Percentiles rank a stretch among this genome's conserved stretches.
Conservation (phyloP, 1,140 invertebrate genomes). For the Drosophila pectinifera region DNA sequence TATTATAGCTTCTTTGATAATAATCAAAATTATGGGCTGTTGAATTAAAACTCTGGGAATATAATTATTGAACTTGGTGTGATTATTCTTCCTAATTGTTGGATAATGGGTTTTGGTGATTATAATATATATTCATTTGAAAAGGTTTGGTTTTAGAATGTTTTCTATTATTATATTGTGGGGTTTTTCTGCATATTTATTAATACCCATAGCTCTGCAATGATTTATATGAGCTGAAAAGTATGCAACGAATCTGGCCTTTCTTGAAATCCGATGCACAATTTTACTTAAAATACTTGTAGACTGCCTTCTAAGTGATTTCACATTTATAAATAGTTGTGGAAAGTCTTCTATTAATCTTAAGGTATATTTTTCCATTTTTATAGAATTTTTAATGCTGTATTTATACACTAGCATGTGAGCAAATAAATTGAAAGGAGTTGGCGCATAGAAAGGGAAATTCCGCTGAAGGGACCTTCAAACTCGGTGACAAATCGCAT, state of each 20-base stretch:
- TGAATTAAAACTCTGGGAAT: neutral
- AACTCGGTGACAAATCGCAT: slow-evolving; percentile 36
- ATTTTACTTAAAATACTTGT: neutral
- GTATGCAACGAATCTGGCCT: neutral
- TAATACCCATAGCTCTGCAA: too few species aligned
- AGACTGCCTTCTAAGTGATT: neutral
- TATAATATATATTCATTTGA: too few species aligned
- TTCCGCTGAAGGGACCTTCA: slow-evolving; percentile 27
- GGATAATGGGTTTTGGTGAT: neutral
- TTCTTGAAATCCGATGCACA: neutral
- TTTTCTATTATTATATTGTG: too few species aligned
- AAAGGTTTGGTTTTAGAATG: too few species aligned
- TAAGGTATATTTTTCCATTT: neutral
- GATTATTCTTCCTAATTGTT: neutral
- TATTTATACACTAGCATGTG: neutral
- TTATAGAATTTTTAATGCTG: neutral
- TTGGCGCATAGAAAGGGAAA: neutral
- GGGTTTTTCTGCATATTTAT: too few species aligned
- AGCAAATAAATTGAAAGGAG: neutral
- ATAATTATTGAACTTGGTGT: too few species aligned
- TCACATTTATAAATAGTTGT: neutral
- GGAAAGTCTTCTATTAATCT: too few species aligned
- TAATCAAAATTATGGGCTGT: too few species aligned
- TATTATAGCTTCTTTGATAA: neutral
- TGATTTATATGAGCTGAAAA: neutral